These are phyloP conservation scores for Sprattus sprattus DNA, from an alignment of 2,113 vertebrate genomes.

Conservation along the genomic window DNA sequence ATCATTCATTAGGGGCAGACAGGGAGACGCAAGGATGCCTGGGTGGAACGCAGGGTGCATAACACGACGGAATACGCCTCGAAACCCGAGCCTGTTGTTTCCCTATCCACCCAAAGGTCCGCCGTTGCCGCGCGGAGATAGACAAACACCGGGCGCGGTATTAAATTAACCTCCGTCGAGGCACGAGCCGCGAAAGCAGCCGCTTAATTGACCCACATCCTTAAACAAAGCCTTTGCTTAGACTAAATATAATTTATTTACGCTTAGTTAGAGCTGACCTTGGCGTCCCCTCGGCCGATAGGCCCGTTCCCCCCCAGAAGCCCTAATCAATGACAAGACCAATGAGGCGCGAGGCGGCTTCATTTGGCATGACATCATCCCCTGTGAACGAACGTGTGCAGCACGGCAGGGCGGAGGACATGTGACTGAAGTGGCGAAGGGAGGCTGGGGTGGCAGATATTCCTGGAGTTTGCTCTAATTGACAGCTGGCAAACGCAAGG, in stretches of 20 bases:
- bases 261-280: neutral
- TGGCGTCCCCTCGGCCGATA: neutral
- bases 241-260: neutral
- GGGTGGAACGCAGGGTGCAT: neutral
- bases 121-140: neutral
- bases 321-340: neutral
- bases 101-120: neutral
- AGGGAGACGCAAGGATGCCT: neutral
- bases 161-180: neutral
- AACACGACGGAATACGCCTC: neutral
- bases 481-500: slow-evolving; percentile 37
- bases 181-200: neutral
- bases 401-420: neutral
- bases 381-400: neutral
- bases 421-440: slow-evolving; percentile 9
- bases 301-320: neutral
- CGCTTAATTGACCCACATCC: neutral
- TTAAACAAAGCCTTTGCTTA: neutral
- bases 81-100: neutral
- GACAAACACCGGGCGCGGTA: neutral
- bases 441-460: slow-evolving; percentile 26
- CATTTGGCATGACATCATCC: slow-evolving; percentile 1
- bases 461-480: slow-evolving; percentile 38
- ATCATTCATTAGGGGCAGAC: slow-evolving; percentile 30
- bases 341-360: neutral